Base-by-base conservation (phyloP, 2,113 vertebrate genomes). In the Hippocampus mohnikei region DNA sequence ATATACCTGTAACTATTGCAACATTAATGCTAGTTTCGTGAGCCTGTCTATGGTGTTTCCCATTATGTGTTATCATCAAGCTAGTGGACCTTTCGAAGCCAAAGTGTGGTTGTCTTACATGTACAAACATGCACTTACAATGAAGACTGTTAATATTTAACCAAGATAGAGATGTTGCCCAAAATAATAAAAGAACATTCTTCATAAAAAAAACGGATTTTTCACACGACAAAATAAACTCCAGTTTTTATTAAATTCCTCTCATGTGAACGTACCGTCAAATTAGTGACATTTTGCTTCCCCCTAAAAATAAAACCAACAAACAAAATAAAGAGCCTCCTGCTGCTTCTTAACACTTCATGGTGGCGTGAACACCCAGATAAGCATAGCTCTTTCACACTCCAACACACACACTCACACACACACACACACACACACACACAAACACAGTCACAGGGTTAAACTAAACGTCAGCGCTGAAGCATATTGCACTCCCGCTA, bases 401-500 rank as follows among this genome's bases (percentile, higher is more conserved):
- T 73, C 77, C 68, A 68, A 70, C 67, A 75, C 53, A 70, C 71
- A 65, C 62, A 40, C 73, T 20, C 33, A 62, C 33, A 55, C 52
- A 44, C 42, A 25, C 40, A 76, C 53, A 70, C 71, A 65, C 61
- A 33, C 73, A 27, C 33, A 62, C 33, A 33, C 29, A 33, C 71
- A 25, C 40, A 41, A 44, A 33, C 42, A 25, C 40, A 76, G 79
- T 88, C 56, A 69, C 88, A 76, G 90, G 91, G 92, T 90, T 91
- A 85, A 91, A 93, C 93, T 93, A 93, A 92, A 91, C 89, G 87
- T 91, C 89, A 81, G 83, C 69, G 81, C 84, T 89, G 89, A 92
- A 92, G 91, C 90, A 89, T 90, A 91, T 88, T 91, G 90, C 81
- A 82, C 80, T 83, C 88, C 85, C 81, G 84, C 84, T 81, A 84